phyloP scores from a whole-genome alignment of 2,113 vertebrate species.

The Nothocercus julius region DNA sequence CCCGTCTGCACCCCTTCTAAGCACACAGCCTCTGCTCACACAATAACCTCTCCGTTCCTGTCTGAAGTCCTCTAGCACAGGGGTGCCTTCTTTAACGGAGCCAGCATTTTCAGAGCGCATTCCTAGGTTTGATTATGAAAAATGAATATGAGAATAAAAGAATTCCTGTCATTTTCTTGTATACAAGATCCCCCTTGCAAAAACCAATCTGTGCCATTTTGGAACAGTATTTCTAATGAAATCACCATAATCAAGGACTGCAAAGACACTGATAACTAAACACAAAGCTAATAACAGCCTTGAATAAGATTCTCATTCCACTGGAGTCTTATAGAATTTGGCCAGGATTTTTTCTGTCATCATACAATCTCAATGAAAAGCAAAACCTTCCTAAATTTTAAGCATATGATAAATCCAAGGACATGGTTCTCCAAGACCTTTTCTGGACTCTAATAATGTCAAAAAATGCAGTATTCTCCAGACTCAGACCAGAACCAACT shows the following conservation, averaged over 20 bases:
- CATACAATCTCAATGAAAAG: background rate
- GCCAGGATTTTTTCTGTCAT: background rate
- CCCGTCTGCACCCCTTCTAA: background rate
- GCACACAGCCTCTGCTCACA: background rate
- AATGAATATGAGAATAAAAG: slow-evolving; percentile 30
- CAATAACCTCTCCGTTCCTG: slow-evolving; percentile 1
- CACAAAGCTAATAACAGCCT: slow-evolving; percentile 24
- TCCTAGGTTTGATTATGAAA: slow-evolving; percentile 44
- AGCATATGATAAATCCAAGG: background rate
- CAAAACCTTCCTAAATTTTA: background rate
- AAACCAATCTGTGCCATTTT: slow-evolving; percentile 52
- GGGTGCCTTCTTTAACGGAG: slow-evolving; percentile 48
- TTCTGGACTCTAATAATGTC: background rate
- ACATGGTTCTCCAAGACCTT: background rate
- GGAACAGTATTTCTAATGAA: slow-evolving; percentile 62
- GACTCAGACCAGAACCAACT: background rate
- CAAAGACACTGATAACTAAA: slow-evolving; percentile 52
- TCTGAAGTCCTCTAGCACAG: slow-evolving; percentile 27
- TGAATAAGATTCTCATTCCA: slow-evolving; percentile 3
- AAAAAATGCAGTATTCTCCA: background rate
- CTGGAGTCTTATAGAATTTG: background rate
- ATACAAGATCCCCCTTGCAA: slow-evolving; percentile 7
- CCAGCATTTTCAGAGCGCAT: slow-evolving; percentile 29
- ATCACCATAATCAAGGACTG: slow-evolving; percentile 69
- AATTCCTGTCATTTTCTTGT: slow-evolving; percentile 28